These are phyloP conservation scores for Drosophila dunni DNA, from an alignment of 1,140 invertebrate species.

Conservation along the genomic window DNA sequence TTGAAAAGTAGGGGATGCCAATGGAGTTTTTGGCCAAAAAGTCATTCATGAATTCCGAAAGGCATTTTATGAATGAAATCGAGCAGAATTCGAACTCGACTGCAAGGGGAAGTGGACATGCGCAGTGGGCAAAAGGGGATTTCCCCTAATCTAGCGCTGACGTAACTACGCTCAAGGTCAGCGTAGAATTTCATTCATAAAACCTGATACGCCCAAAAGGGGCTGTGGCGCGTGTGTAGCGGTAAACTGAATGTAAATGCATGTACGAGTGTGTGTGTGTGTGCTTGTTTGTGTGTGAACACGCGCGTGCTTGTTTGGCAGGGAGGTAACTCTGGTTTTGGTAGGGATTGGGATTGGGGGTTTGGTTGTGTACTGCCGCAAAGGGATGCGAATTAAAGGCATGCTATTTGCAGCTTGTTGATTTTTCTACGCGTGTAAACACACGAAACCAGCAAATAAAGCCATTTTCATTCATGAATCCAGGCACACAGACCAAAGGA, in stretches of 20 bases:
- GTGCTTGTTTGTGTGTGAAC: constrained; percentile 45
- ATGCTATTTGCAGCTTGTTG: constrained; percentile 74
- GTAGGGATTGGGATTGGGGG: not conserved
- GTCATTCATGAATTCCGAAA: constrained; percentile 67
- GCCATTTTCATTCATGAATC: constrained; percentile 64
- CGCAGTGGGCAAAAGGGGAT: constrained; percentile 11
- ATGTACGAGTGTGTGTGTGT: constrained; percentile 20
- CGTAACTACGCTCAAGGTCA: constrained; percentile 78
- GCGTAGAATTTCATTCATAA: constrained; percentile 82
- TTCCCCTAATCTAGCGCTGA: constrained; percentile 60
- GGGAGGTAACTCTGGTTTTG: not conserved
- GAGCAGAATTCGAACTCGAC: constrained; percentile 21
- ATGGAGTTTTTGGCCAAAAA: constrained; percentile 17
- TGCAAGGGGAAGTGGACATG: constrained; percentile 20
- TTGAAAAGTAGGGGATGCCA: constrained; percentile 53
- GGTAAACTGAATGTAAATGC: constrained; percentile 26
- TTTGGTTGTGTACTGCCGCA: constrained; percentile 1
- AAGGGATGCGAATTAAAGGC: constrained; percentile 28
- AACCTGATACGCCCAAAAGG: constrained; percentile 61
- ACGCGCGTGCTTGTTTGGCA: constrained; percentile 56
- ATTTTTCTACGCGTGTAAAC: constrained; percentile 77
- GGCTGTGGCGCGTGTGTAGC: constrained; percentile 23
- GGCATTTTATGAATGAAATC: constrained; percentile 63
- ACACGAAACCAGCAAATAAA: constrained; percentile 55
- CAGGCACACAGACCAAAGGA: constrained; percentile 1